A percentile compares a stretch with the other conserved stretches of the same genome.
These are phyloP conservation scores for Patella vulgata DNA, from an alignment of 1,140 invertebrate species.

Conservation along the genomic window DNA sequence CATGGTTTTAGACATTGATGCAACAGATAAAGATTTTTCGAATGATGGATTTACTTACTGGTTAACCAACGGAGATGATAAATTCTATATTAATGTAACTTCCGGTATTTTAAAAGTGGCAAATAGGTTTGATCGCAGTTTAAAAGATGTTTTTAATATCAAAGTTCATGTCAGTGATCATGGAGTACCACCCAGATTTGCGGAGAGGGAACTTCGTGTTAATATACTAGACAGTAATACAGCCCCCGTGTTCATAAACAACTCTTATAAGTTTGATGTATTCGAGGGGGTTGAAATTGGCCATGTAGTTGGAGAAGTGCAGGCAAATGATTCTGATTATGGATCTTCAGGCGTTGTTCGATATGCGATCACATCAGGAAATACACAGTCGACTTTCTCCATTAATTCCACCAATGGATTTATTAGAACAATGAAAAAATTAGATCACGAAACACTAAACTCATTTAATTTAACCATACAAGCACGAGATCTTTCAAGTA, in stretches of 20 bases:
- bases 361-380: slow-evolving; percentile 21
- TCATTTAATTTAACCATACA: slow-evolving; percentile 20
- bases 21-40: slow-evolving; percentile 32
- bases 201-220: slow-evolving; percentile 8
- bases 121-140: slow-evolving; percentile 18
- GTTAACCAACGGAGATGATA: slow-evolving; percentile 25
- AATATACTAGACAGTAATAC: slow-evolving; percentile 32
- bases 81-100: slow-evolving; percentile 33
- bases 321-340: slow-evolving; percentile 32
- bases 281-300: slow-evolving; percentile 16
- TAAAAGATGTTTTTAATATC: slow-evolving; percentile 34
- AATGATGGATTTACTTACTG: slow-evolving; percentile 41
- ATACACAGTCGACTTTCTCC: slow-evolving; percentile 18
- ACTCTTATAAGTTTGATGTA: slow-evolving; percentile 16
- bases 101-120: slow-evolving; percentile 29
- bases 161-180: slow-evolving; percentile 37
- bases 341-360: slow-evolving; percentile 33
- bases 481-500: slow-evolving; percentile 35
- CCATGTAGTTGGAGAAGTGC: slow-evolving; percentile 12
- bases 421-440: slow-evolving; percentile 18
- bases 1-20: slow-evolving; percentile 17
- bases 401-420: slow-evolving; percentile 28
- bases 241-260: slow-evolving; percentile 19
- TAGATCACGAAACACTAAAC: slow-evolving; percentile 30
- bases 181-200: slow-evolving; percentile 33